Percentiles rank a stretch among this genome's conserved stretches.
These are phyloP conservation scores for Haemorhous mexicanus DNA, from an alignment of 2,113 vertebrate genomes.

Conservation along the genomic window DNA sequence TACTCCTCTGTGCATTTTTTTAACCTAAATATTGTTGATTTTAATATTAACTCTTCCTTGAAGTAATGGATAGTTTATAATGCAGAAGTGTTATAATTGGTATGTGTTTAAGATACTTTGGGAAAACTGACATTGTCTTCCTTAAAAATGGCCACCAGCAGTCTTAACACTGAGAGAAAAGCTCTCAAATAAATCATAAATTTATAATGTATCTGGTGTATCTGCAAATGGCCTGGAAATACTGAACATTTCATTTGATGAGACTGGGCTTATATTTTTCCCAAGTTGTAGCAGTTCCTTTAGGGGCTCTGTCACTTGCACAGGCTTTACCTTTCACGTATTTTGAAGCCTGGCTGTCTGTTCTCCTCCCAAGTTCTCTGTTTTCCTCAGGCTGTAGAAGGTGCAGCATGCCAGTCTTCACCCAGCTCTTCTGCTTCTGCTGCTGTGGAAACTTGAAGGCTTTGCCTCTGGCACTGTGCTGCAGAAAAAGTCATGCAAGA, in stretches of 20 bases:
- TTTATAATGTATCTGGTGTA: background rate
- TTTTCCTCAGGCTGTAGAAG: background rate
- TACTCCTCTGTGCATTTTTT: background rate
- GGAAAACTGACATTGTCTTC: background rate
- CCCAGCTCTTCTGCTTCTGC: rapidly evolving
- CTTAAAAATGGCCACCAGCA: background rate
- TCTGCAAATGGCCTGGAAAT: background rate
- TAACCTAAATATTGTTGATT: background rate
- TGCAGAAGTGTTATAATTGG: background rate
- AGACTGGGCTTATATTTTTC: background rate
- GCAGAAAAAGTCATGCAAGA: background rate
- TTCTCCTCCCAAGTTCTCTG: background rate
- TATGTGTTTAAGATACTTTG: background rate
- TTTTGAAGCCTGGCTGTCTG: background rate
- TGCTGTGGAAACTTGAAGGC: background rate
- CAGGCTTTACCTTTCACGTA: background rate
- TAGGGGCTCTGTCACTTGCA: background rate
- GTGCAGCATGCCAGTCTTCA: background rate
- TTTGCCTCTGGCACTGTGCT: background rate
- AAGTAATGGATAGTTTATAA: background rate
- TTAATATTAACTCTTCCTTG: background rate
- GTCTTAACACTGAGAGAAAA: background rate
- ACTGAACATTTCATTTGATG: background rate
- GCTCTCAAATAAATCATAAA: background rate
- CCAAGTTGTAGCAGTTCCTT: background rate